A percentile compares a stretch with the other conserved stretches of the same genome.
Conservation (phyloP, 2,888 invertebrate genomes). For the Rhopalosiphum nymphaeae region DNA sequence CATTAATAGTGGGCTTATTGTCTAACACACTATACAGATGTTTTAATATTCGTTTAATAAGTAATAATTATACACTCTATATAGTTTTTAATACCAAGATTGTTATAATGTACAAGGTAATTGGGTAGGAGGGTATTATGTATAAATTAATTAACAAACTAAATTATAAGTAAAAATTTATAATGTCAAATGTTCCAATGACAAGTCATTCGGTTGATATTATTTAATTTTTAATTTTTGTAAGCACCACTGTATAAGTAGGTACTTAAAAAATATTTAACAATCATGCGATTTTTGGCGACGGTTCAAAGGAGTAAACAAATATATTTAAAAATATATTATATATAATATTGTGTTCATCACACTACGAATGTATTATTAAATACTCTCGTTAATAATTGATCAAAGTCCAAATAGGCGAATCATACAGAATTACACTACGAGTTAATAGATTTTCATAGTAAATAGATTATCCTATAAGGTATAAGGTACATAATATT, state of each 20-base stretch:
- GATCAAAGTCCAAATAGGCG: constrained; percentile 9
- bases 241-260: neutral
- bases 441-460: neutral
- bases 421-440: neutral
- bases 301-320: constrained; percentile 19
- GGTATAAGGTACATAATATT: neutral
- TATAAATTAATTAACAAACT: neutral
- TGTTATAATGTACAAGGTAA: neutral
- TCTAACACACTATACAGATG: neutral
- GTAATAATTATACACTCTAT: neutral
- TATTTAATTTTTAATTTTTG: neutral
- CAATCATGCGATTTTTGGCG: neutral
- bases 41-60: neutral
- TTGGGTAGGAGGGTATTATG: neutral
- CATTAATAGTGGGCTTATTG: no score
- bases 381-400: constrained; percentile 9
- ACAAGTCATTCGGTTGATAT: neutral
- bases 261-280: no score
- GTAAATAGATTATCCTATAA: neutral
- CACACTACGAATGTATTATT: neutral
- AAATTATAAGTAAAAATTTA: neutral
- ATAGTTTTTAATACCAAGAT: neutral
- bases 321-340: constrained; percentile 5
- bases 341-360: neutral
- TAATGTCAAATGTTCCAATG: neutral